Evolutionary conservation across 2,797 vertebrate species (phyloP).

Genomic region (Telmatherina bonti): DNA sequence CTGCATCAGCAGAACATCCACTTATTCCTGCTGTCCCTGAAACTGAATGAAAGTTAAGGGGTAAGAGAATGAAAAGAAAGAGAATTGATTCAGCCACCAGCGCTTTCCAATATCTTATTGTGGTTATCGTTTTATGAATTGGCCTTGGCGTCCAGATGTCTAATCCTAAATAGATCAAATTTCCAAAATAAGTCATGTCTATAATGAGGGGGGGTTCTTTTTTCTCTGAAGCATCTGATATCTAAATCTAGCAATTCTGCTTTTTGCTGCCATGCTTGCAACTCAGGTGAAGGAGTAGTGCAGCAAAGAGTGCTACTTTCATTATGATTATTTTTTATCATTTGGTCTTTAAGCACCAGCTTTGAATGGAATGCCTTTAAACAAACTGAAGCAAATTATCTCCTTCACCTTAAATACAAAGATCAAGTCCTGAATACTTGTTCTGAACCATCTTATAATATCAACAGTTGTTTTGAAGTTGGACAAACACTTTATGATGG

Average conservation of each 20-base stretch:
- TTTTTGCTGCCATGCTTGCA: constrained; percentile 22
- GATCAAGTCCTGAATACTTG: background rate
- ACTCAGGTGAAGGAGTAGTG: constrained; percentile 15
- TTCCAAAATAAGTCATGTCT: constrained; percentile 51
- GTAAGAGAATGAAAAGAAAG: constrained; percentile 42
- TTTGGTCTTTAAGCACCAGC: constrained; percentile 1
- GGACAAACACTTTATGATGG: background rate
- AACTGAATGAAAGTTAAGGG: constrained; percentile 43
- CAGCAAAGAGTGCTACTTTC: constrained; percentile 36
- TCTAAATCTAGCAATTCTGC: constrained; percentile 29
- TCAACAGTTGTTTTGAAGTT: background rate
- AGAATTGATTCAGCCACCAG: constrained; percentile 51
- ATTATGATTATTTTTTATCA: constrained; percentile 39
- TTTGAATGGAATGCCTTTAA: constrained; percentile 22
- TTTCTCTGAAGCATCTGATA: constrained; percentile 39
- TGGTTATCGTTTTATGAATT: constrained; percentile 48
- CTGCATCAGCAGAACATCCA: constrained; percentile 39
- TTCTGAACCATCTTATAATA: background rate
- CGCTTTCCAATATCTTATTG: constrained; percentile 44
- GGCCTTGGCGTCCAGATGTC: constrained; percentile 35
- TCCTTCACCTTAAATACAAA: background rate
- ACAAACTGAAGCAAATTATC: background rate
- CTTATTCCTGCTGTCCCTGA: constrained; percentile 51
- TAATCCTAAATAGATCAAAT: constrained; percentile 49
- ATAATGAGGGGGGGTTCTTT: constrained; percentile 45